Base-by-base conservation (phyloP, 2,888 invertebrate genomes). In the Ichneumon xanthorius region DNA sequence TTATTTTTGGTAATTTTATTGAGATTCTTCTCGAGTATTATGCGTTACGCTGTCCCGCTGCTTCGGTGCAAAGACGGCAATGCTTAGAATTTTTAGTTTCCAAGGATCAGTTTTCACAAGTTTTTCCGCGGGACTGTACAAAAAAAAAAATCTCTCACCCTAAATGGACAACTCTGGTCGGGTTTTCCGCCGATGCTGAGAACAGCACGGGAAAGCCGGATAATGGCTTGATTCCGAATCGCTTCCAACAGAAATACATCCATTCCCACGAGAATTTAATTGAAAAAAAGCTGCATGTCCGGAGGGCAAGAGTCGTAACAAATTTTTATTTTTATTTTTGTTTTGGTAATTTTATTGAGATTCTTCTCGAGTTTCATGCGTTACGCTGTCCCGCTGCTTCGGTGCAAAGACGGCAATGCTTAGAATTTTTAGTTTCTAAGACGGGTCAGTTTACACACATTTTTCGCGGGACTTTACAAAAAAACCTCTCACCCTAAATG, bases 251-350 rank as follows among this genome's bases (percentile, higher is more conserved):
- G 33, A 11, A 30, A 63, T 11, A 50, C 26, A 22, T 16, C 33
- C 1, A 40, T 67, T 76, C 14, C 37, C 37, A 40, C 65, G 53
- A 40, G 22, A 67, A 53, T 19, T 67, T 67, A 22, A 65, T 67
- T 22, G 22, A 22, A 22, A 22, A 22, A 22, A 22, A 22, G 22
- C 22, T 22, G 22, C 22, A 22, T 22, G 22, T 22, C 22, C 22
- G 22, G 22, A 22, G 22, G 22, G 22, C 22, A 22, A 22, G 22
- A 22, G 22, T 22, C 22, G 22, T 22, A 75, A 75, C 61, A 75
- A 75, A 75, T 50, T 75, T 58, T 33, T 11, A 3, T 26, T 26
- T 26, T 26, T 26, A 26, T 50, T 19, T 22, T 72, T 14, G n/a
- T 22, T 30, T 0, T 45, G 40, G 11, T 2, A 40, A 11, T 11